phyloP scores from a whole-genome alignment of 2,888 invertebrate species.

The Platycheirus albimanus region DNA sequence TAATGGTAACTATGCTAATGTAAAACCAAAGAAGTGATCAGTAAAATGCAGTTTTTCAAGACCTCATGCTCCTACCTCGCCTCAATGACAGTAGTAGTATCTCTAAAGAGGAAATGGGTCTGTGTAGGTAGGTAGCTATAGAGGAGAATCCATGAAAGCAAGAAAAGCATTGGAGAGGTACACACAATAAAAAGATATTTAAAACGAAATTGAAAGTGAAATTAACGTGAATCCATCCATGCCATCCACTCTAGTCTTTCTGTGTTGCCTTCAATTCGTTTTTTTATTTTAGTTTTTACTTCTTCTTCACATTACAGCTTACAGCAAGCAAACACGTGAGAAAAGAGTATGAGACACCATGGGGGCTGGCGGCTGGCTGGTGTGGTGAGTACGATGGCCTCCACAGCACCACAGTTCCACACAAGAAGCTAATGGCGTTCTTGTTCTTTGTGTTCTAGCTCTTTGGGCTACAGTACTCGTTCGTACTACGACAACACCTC shows the following conservation, averaged over 20 bases:
- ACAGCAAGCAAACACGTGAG: constrained; percentile 34
- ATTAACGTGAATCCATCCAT: constrained; percentile 55
- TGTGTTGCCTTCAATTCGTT: constrained; percentile 22
- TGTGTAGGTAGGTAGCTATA: not conserved
- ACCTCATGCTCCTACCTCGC: constrained; percentile 17
- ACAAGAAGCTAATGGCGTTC: constrained; percentile 55
- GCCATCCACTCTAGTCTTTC: constrained; percentile 29
- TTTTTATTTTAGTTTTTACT: not conserved
- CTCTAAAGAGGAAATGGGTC: not conserved
- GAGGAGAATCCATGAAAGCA: not conserved
- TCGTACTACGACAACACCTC: not conserved
- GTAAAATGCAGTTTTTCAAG: constrained; percentile 50
- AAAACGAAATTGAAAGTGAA: constrained; percentile 71
- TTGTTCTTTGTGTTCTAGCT: not conserved
- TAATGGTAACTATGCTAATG: constrained; percentile 7
- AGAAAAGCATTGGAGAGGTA: constrained; percentile 10
- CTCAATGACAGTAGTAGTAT: constrained; percentile 18
- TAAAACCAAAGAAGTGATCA: constrained; percentile 44
- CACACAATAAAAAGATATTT: constrained; percentile 43
- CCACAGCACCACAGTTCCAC: constrained; percentile 35
- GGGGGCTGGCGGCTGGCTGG: constrained; percentile 24
- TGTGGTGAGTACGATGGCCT: constrained; percentile 59
- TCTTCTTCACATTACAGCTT: constrained; percentile 10
- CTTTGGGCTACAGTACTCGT: no score
- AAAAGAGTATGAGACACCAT: constrained; percentile 23